A percentile compares a stretch with the other conserved stretches of the same genome.
These are phyloP conservation scores for Holothuria glaberrima DNA, from an alignment of 35 echinoderm and acorn worm genomes.

Conservation along the genomic window DNA sequence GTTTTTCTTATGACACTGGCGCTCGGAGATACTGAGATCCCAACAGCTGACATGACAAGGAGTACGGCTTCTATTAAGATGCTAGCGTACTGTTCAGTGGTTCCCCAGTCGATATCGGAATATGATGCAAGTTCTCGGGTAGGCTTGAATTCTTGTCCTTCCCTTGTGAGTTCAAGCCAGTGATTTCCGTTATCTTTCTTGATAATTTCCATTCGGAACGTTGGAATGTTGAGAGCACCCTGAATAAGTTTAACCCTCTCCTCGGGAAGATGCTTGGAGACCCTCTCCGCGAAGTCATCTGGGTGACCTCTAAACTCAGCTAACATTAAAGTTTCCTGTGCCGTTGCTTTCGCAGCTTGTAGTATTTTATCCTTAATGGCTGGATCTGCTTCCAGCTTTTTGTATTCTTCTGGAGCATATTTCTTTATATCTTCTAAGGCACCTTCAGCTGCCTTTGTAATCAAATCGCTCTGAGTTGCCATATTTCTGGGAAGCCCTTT, in stretches of 20 bases:
- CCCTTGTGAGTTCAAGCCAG: slow-evolving; percentile 4
- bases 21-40: slow-evolving; percentile 23
- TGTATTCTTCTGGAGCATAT: slow-evolving; percentile 39
- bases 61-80: slow-evolving; percentile 52
- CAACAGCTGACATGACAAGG: slow-evolving; percentile 38
- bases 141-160: slow-evolving; percentile 18
- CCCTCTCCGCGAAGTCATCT: background rate
- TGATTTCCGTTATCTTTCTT: slow-evolving; percentile 15
- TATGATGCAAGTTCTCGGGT: background rate
- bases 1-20: slow-evolving; percentile 11
- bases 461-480: slow-evolving; percentile 56
- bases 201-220: slow-evolving; percentile 43
- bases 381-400: slow-evolving; percentile 53
- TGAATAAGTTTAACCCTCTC: slow-evolving; percentile 53
- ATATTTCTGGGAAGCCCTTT: background rate
- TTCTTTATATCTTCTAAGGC: slow-evolving; percentile 57
- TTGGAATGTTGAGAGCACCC: slow-evolving; percentile 52
- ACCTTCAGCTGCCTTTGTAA: slow-evolving; percentile 44
- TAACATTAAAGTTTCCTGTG: slow-evolving; percentile 49
- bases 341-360: slow-evolving; percentile 45
- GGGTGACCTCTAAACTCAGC: background rate
- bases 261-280: slow-evolving; percentile 49
- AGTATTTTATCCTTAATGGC: slow-evolving; percentile 36
- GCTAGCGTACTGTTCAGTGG: slow-evolving; percentile 24
- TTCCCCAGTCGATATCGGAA: slow-evolving; percentile 40